Conservation (phyloP, 2,113 vertebrate species). For the Heterochromis multidens region DNA sequence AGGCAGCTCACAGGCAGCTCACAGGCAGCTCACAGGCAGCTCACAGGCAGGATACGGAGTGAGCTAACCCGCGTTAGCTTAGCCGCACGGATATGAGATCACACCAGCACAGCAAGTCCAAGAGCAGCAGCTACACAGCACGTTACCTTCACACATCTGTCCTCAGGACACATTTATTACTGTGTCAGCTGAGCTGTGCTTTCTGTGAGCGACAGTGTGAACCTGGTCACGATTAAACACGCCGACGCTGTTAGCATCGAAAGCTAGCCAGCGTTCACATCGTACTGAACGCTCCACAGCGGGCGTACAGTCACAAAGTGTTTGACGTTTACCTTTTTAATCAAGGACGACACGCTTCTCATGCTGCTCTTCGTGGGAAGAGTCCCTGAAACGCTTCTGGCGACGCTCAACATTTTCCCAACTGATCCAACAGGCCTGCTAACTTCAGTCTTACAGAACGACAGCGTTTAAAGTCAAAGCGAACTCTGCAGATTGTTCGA, state of each 20-base stretch:
- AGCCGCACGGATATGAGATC: background rate
- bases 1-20: too few species aligned
- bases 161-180: background rate
- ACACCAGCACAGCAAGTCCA: background rate
- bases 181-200: background rate
- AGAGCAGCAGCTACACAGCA: background rate
- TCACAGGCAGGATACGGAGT: background rate
- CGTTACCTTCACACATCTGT: background rate
- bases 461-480: background rate
- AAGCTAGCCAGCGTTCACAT: background rate
- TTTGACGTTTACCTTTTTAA: slow-evolving; percentile 62
- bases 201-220: background rate
- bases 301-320: fast-evolving
- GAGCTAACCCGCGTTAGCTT: background rate
- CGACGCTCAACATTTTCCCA: slow-evolving; percentile 66
- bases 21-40: too few species aligned
- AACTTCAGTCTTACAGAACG: background rate
- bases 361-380: slow-evolving; percentile 32
- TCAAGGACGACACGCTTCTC: slow-evolving; percentile 47
- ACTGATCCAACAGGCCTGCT: background rate
- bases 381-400: slow-evolving; percentile 63
- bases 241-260: slow-evolving; percentile 22
- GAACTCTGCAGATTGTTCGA: background rate
- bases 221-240: background rate
- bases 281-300: fast-evolving